These are phyloP conservation scores for Phrynocephalus vlangalii DNA, from an alignment of 2,797 vertebrate species.

Conservation along the genomic window DNA sequence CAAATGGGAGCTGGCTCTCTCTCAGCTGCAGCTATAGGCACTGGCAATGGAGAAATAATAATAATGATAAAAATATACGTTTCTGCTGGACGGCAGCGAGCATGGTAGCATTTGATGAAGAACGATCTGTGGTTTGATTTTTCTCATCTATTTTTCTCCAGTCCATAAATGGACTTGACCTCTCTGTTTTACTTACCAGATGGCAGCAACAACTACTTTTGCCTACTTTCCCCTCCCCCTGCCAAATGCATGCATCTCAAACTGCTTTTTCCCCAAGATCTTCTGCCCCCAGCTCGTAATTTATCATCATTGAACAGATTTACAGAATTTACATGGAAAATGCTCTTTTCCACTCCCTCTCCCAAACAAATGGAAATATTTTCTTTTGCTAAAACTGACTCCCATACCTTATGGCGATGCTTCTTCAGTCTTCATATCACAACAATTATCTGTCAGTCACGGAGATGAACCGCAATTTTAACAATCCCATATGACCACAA, in stretches of 20 bases:
- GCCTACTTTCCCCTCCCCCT: constrained; percentile 44
- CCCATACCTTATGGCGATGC: constrained; percentile 38
- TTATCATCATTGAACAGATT: constrained; percentile 60
- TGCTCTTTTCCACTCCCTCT: background rate
- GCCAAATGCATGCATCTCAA: constrained; percentile 57
- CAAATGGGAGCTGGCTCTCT: constrained; percentile 48
- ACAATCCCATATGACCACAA: constrained; percentile 24
- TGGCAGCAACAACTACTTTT: constrained; percentile 64
- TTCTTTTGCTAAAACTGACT: constrained; percentile 46
- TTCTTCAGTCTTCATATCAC: constrained; percentile 18
- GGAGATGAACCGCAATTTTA: constrained; percentile 15
- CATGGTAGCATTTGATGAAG: constrained; percentile 60
- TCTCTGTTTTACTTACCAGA: constrained; percentile 64
- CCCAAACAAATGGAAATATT: constrained; percentile 55
- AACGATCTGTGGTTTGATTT: constrained; percentile 51
- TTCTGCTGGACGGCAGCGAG: constrained; percentile 59
- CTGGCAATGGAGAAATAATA: constrained; percentile 53
- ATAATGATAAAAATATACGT: constrained; percentile 4
- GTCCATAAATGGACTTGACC: constrained; percentile 62
- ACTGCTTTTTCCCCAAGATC: constrained; percentile 51
- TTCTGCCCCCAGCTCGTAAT: constrained; percentile 55
- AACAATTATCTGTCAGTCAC: constrained; percentile 24
- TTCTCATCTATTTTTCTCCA: constrained; percentile 58
- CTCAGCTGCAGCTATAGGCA: constrained; percentile 51
- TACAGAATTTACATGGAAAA: constrained; percentile 54